These are phyloP conservation scores for Rhinichthys osculus DNA, from an alignment of 2,797 vertebrate species.

Conservation along the genomic window DNA sequence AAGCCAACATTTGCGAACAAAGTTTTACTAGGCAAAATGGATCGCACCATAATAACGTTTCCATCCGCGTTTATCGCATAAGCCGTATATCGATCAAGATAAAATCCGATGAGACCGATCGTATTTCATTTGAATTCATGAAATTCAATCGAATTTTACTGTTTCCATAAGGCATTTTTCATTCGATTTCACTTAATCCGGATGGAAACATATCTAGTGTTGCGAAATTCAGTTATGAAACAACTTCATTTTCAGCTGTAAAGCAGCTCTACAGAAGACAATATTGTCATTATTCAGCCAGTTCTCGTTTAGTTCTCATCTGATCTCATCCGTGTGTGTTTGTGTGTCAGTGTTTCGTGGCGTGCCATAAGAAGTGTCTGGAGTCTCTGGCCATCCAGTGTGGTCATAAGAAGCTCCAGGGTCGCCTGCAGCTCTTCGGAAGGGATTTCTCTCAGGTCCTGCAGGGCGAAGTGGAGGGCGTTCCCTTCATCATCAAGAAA, in stretches of 20 bases:
- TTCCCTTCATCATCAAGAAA: conserved; percentile 94
- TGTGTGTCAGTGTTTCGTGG: conserved; percentile 86
- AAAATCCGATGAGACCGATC: no score
- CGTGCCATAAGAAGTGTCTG: conserved; percentile 98
- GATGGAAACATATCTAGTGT: no score
- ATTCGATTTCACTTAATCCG: no score
- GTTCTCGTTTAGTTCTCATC: background rate
- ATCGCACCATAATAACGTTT: no score
- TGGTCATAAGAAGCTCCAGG: conserved; percentile 93
- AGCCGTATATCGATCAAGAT: no score
- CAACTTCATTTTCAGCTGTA: background rate
- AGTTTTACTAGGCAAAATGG: no score
- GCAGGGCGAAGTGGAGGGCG: conserved; percentile 75
- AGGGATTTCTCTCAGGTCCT: conserved; percentile 85
- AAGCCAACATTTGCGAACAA: no score
- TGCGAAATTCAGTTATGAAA: background rate
- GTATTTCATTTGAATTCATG: no score
- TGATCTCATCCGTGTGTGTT: conserved; percentile 1
- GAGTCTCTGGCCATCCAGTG: conserved; percentile 97
- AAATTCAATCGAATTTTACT: no score
- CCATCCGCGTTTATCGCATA: no score
- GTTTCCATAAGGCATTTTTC: no score
- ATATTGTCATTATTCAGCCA: background rate
- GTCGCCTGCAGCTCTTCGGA: conserved; percentile 90
- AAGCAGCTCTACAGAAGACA: background rate